Evolutionary conservation across 1,140 invertebrate species (phyloP).

Genomic region (Formica selysi): DNA sequence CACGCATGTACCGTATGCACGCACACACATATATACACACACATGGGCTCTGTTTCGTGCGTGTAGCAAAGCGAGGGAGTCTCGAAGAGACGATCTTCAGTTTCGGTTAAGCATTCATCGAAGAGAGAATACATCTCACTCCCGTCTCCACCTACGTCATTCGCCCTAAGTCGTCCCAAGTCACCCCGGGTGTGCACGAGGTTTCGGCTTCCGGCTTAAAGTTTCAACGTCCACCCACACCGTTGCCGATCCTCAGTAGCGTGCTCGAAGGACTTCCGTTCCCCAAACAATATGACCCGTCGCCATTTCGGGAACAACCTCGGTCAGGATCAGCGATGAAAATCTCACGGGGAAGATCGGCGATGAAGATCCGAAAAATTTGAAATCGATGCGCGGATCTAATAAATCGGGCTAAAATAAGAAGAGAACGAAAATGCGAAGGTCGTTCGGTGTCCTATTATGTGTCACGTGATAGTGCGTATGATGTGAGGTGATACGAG

Average conservation of each 20-base stretch:
- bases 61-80: slow-evolving; percentile 74
- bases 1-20: not conserved
- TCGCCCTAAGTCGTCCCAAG: slow-evolving; percentile 30
- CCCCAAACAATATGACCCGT: slow-evolving; percentile 34
- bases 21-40: slow-evolving; percentile 39
- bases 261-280: slow-evolving; percentile 60
- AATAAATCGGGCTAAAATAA: not conserved
- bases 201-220: slow-evolving; percentile 13
- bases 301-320: not conserved
- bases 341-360: not conserved
- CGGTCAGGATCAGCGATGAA: not conserved
- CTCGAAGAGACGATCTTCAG: slow-evolving; percentile 69
- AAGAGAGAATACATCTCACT: slow-evolving; percentile 68
- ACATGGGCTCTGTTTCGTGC: slow-evolving; percentile 42
- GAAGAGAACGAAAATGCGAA: slow-evolving; percentile 12
- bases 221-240: not conserved
- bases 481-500: not conserved
- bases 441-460: not conserved
- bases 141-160: slow-evolving; percentile 37
- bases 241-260: not conserved
- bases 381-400: not conserved
- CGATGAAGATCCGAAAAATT: not conserved
- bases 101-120: slow-evolving; percentile 70
- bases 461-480: slow-evolving; percentile 6
- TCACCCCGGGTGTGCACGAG: slow-evolving; percentile 29